A percentile compares a stretch with the other conserved stretches of the same genome.
phyloP scores from a whole-genome alignment of 2,797 vertebrate genomes.

The Sebastes cheni region DNA sequence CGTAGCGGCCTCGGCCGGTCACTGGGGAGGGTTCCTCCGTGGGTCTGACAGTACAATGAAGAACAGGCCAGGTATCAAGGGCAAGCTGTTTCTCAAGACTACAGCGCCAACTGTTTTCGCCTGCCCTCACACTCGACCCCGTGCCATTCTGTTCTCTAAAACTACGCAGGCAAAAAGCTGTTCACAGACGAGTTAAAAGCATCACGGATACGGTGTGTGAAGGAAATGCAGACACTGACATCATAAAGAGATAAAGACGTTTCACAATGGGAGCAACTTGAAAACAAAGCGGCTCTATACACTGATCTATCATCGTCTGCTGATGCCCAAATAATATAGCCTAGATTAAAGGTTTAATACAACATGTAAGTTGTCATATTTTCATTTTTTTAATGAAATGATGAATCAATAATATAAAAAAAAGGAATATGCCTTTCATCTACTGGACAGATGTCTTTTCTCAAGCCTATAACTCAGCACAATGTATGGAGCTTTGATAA shows the following conservation, averaged over 20 bases:
- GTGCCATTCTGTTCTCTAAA: conserved; percentile 41
- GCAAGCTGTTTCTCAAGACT: conserved; percentile 76
- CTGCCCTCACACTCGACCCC: conserved; percentile 73
- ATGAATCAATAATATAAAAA: neutral
- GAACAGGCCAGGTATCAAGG: conserved; percentile 72
- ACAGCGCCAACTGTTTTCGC: conserved; percentile 80
- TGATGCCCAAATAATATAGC: neutral
- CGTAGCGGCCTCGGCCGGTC: conserved; percentile 77
- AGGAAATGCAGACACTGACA: conserved; percentile 4
- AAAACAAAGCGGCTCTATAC: conserved; percentile 15
- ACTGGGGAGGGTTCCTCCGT: conserved; percentile 80
- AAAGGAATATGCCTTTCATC: conserved; percentile 14
- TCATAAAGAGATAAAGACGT: conserved; percentile 5
- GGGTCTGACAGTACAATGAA: conserved; percentile 86
- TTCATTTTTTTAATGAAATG: conserved; percentile 5
- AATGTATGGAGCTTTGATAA: conserved; percentile 38
- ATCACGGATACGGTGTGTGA: neutral
- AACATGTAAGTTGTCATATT: conserved; percentile 21
- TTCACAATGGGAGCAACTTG: neutral
- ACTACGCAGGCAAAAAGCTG: conserved; percentile 30
- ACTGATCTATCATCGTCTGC: neutral
- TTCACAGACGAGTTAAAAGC: conserved; percentile 31
- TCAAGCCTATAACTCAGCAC: conserved; percentile 1
- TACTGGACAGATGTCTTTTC: conserved; percentile 18
- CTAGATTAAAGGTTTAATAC: conserved; percentile 14